A percentile compares a stretch with the other conserved stretches of the same genome.
phyloP scores from a whole-genome alignment of 1,140 invertebrate species.

The Hydropsyche tenuis region DNA sequence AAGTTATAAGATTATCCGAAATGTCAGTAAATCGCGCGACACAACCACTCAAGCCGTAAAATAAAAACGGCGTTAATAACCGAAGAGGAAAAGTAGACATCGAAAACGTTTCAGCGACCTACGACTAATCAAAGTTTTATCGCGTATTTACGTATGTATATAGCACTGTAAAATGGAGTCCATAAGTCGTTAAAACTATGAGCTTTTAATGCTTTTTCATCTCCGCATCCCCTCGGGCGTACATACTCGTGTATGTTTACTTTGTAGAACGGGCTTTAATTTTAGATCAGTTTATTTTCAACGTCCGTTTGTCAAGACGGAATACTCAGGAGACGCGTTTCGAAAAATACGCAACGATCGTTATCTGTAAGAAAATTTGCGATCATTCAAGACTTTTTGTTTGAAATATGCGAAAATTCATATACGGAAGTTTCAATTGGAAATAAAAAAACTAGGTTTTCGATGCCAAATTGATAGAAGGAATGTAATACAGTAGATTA shows the following conservation, averaged over 20 bases:
- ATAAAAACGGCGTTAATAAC: neutral
- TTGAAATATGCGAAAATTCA: too few species aligned
- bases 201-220: conserved; percentile 9
- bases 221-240: neutral
- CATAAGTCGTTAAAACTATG: neutral
- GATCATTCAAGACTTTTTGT: neutral
- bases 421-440: too few species aligned
- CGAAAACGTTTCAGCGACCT: neutral
- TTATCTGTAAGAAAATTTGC: neutral
- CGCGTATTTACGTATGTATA: neutral
- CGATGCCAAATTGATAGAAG: too few species aligned
- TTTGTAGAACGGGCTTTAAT: conserved; percentile 12
- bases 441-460: too few species aligned
- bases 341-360: neutral
- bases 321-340: neutral
- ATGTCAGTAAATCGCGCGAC: conserved; percentile 1
- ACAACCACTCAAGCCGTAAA: neutral
- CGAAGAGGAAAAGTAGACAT: neutral
- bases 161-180: neutral
- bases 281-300: conserved; percentile 20
- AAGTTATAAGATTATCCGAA: neutral
- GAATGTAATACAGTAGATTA: too few species aligned
- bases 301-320: conserved; percentile 3
- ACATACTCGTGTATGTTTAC: conserved; percentile 8
- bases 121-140: too few species aligned